Evolutionary conservation across 2,888 invertebrate genomes (phyloP), one percentile per base, ranked within the genome.

Genomic region (Meiosimyza decipiens): DNA sequence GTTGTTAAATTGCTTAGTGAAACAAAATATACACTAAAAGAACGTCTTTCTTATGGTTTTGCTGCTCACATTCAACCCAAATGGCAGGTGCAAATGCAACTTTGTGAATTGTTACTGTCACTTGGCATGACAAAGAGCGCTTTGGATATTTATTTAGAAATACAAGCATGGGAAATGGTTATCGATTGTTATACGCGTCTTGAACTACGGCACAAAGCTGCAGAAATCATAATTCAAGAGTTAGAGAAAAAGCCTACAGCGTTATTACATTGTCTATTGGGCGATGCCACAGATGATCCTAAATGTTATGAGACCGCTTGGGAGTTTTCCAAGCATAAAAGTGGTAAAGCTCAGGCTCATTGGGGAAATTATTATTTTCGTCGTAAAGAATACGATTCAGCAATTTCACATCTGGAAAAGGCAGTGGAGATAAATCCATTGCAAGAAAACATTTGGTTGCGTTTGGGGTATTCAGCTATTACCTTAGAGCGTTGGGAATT

Each of bases 121-220:
- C 84, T 97, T 66, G 98, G 97, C 11, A 90, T 95, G 75, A 91
- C 93, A 3, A 96, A 96, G 85, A 92, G 92, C 5, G 97, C 97
- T 1, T 88, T 97, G 22, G 94, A 95, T 76, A 88, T 94, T 69
- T 96, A 92, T 84, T 87, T 92, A 33, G 88, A 90, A 64, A 88
- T 98, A 33, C 90, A 95, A 79, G 88, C 94, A 33, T 99, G 98
- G 98, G 96, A 98, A 81, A 93, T 96, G 77, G 95, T 97, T 47
- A 95, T 99, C 71, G 90, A 91, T 2, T 99, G 99, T 87, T 98
- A 98, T 84, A 94, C 94, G 55, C 88, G 92, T 75, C 86, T 98
- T 75, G 93, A 96, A 79, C 88, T 96, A 78, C 89, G 92, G 52
- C 96, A 98, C 82, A 96, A 96, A 91, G 98, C 98, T 0, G 95